Conservation (phyloP, 1,140 invertebrate species). For the Bemisia tabaci region DNA sequence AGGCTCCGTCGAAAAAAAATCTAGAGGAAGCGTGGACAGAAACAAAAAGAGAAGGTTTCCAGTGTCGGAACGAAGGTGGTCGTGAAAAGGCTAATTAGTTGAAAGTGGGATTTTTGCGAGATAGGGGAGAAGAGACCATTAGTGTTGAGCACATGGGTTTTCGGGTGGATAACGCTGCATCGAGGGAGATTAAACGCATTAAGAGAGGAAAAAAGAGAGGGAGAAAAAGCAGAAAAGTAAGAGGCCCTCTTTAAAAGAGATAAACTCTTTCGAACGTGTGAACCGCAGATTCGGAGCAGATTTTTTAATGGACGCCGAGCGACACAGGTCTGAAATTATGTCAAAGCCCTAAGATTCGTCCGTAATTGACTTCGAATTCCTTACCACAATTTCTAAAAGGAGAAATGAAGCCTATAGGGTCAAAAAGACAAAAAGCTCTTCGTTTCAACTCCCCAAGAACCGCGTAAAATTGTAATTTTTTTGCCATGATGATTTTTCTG, state of each 20-base stretch:
- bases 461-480: too few relatives aligned
- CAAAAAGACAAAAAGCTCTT: too few relatives aligned
- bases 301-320: too few relatives aligned
- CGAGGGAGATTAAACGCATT: too few relatives aligned
- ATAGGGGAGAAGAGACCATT: not conserved
- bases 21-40: too few relatives aligned
- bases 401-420: too few relatives aligned
- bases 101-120: not conserved
- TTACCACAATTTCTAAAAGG: too few relatives aligned
- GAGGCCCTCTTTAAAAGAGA: not conserved
- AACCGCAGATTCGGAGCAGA: not conserved
- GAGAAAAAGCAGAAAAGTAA: not conserved
- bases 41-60: not conserved
- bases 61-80: not conserved
- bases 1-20: not conserved
- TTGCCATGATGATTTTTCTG: too few relatives aligned
- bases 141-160: not conserved
- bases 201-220: not conserved
- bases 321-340: too few relatives aligned
- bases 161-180: not conserved
- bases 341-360: too few relatives aligned
- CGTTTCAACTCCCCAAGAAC: too few relatives aligned
- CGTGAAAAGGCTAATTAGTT: not conserved
- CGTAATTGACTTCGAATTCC: too few relatives aligned
- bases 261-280: not conserved